Evolutionary conservation across 2,888 invertebrate genomes (phyloP).

Genomic region (Artemia sinica): DNA sequence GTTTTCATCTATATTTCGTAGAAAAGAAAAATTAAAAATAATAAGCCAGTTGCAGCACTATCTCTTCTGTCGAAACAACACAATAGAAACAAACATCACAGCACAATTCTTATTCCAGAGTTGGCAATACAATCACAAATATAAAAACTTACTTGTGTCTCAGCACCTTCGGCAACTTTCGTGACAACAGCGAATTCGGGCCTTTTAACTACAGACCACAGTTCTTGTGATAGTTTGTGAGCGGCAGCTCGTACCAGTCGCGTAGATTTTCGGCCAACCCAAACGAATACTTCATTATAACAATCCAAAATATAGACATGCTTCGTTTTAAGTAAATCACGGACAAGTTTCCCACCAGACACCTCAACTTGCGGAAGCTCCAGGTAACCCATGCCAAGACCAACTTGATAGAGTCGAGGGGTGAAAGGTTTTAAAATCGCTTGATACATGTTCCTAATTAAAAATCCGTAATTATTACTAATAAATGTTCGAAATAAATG

Average conservation of each 20-base stretch:
- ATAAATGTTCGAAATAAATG: neutral
- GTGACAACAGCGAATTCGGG: conserved; percentile 71
- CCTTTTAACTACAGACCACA: conserved; percentile 75
- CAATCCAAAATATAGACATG: conserved; percentile 94
- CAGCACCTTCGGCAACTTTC: conserved; percentile 75
- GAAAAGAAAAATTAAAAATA: conserved; percentile 28
- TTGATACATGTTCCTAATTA: conserved; percentile 15
- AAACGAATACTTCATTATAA: conserved; percentile 79
- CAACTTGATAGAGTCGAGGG: conserved; percentile 77
- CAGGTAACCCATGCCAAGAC: conserved; percentile 93
- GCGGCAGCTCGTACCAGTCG: conserved; percentile 85
- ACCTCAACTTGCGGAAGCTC: conserved; percentile 84
- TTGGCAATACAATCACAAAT: conserved; percentile 3
- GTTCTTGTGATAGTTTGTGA: conserved; percentile 84
- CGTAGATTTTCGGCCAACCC: conserved; percentile 97
- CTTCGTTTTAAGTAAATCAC: conserved; percentile 62
- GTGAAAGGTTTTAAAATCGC: conserved; percentile 36
- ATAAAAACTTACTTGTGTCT: conserved; percentile 45
- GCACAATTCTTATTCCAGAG: conserved; percentile 3
- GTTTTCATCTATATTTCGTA: conserved; percentile 6
- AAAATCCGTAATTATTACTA: neutral
- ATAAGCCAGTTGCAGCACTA: neutral
- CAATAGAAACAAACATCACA: neutral
- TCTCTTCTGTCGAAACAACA: conserved; percentile 31
- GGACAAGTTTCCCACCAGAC: conserved; percentile 53